Base-by-base conservation (phyloP, 2,797 vertebrate species). In the Mormyrops attenuatus region DNA sequence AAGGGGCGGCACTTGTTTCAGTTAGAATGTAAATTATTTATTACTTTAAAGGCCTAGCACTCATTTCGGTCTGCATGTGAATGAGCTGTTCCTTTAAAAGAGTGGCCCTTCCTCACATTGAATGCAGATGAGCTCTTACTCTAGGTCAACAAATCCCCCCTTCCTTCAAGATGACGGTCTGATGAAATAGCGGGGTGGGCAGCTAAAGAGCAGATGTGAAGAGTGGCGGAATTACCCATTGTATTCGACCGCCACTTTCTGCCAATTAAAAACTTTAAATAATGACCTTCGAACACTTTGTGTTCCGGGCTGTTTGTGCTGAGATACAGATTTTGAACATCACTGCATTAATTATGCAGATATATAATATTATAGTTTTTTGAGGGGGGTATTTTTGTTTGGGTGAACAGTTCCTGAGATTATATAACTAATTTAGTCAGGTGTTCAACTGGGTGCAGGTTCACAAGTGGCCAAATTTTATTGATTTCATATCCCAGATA, bases 191-290 rank as follows among this genome's bases (percentile, higher is more conserved):
- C 3, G 7, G 9, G 20, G 9, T 3, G 80, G 20, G n/a, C n/a
- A 47, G 47, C 20, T 50, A 13, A 85, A 15, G n/a, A 47, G 69
- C 17, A 60, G 52, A 57, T 47, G 30, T 85, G 38, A 50, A 82
- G 55, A 60, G 22, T 22, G 26, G 55, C 30, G 9, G 20, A 85
- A 47, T 22, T 47, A 85, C 1, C 89, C 69, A 41, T 88, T 88
- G 80, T 90, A 82, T 88, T 86, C 41, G 22, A 26, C 88, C 89
- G 85, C 77, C 77, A 60, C 84, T 90, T 44, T 77, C 77, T 69
- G 87, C 89, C 92, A 90, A 90, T 92, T 91, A 89, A 90, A 87
- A 86, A 90, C 88, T 88, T 88, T 88, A 91, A 90, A 91, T 91
- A 91, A 91, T 90, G 89, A 91, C 90, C 90, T 52, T 88, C 88